Percentiles rank a stretch among this genome's conserved stretches.
These are phyloP conservation scores for Mastomys natalensis DNA, from an alignment of 2,113 vertebrate genomes.

Conservation along the genomic window DNA sequence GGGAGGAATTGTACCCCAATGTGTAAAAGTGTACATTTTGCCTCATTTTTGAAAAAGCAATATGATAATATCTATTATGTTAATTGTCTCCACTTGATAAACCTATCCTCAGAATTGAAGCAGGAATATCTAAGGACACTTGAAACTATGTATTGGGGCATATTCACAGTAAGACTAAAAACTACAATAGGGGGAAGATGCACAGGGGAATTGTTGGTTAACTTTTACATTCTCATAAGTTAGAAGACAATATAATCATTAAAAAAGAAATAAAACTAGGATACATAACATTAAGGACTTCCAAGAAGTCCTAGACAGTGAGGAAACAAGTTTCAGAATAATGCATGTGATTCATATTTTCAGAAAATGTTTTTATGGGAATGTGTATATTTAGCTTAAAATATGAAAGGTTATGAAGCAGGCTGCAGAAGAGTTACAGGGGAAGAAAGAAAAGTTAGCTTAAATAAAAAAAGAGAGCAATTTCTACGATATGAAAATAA, in stretches of 20 bases:
- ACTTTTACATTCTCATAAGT: too few relatives aligned
- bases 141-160: neutral
- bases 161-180: neutral
- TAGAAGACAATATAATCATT: neutral
- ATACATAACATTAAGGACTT: neutral
- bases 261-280: neutral
- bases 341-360: neutral
- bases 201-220: neutral
- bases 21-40: neutral
- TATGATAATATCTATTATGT: neutral
- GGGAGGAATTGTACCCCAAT: neutral
- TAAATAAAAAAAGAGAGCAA: neutral
- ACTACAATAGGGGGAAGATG: neutral
- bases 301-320: neutral
- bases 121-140: neutral
- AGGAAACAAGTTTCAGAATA: neutral
- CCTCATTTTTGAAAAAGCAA: neutral
- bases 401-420: slow-evolving; percentile 20
- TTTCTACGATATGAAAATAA: neutral
- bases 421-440: neutral
- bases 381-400: neutral
- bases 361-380: neutral
- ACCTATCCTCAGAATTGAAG: neutral
- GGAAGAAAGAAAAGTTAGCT: neutral
- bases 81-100: neutral